Evolutionary conservation across 1,140 invertebrate species (phyloP).

Genomic region (Sycobia sp.): DNA sequence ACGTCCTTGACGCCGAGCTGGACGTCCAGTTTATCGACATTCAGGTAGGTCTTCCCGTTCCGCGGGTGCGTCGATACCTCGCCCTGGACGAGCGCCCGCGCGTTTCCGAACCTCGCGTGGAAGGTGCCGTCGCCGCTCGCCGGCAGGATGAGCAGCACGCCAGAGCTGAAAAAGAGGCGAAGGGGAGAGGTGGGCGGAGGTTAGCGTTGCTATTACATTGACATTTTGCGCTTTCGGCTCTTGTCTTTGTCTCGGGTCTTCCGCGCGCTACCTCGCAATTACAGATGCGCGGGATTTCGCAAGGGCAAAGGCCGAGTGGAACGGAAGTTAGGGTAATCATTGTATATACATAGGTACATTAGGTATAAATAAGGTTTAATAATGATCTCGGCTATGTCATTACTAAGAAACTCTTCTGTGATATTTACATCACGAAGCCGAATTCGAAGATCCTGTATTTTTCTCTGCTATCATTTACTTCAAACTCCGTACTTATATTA

Average conservation of each 20-base stretch:
- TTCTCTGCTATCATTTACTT: too few species aligned
- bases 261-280: not conserved
- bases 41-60: constrained; percentile 64
- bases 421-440: too few species aligned
- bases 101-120: constrained; percentile 69
- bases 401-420: too few species aligned
- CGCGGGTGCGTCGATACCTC: constrained; percentile 60
- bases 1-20: constrained; percentile 70
- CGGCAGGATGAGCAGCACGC: constrained; percentile 73
- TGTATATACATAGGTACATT: too few species aligned
- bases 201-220: too few species aligned
- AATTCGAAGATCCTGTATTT: too few species aligned
- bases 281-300: not conserved
- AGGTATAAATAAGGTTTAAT: too few species aligned
- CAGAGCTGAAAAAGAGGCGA: constrained; percentile 61
- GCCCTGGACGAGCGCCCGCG: constrained; percentile 68
- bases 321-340: too few species aligned
- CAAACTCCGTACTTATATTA: too few species aligned
- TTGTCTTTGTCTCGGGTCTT: too few species aligned
- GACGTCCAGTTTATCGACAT: constrained; percentile 69
- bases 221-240: not conserved
- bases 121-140: constrained; percentile 75
- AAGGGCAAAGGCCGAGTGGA: not conserved
- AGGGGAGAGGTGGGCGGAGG: too few species aligned
- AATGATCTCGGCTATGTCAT: too few species aligned